phyloP scores from a whole-genome alignment of 2,888 invertebrate genomes.

The Unio pictorum region DNA sequence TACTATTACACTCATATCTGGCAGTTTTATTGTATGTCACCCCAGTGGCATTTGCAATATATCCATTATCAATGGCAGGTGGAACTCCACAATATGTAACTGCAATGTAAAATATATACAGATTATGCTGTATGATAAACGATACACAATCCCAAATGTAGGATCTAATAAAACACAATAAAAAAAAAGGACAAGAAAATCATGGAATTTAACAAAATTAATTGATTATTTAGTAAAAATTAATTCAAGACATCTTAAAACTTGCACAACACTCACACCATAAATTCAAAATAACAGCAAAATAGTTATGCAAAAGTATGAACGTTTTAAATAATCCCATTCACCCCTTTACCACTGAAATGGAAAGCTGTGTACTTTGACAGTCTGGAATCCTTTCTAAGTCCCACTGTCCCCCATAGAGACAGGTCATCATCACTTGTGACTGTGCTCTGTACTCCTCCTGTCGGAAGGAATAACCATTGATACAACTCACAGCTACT shows the following conservation, averaged over 20 bases:
- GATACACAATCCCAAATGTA: too few species aligned
- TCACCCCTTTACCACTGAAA: background rate
- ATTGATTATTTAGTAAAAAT: too few species aligned
- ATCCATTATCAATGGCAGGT: slow-evolving; percentile 18
- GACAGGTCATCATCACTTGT: slow-evolving; percentile 10
- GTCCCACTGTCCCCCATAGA: slow-evolving; percentile 17
- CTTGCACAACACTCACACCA: too few species aligned
- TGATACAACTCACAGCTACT: slow-evolving; percentile 12
- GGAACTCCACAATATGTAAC: slow-evolving; percentile 24
- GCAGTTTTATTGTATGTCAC: slow-evolving; percentile 12
- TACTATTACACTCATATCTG: slow-evolving; percentile 22
- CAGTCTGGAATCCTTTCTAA: slow-evolving; percentile 16
- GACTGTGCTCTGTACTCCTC: slow-evolving; percentile 15
- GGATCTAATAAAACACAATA: too few species aligned
- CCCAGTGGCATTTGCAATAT: slow-evolving; percentile 10
- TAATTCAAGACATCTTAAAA: too few species aligned
- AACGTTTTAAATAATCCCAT: too few species aligned
- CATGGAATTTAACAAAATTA: too few species aligned
- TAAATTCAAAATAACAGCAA: too few species aligned
- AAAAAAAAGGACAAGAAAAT: too few species aligned
- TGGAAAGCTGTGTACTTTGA: slow-evolving; percentile 4
- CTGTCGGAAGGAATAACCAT: slow-evolving; percentile 25
- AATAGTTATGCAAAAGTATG: too few species aligned
- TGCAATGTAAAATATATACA: slow-evolving; percentile 4
- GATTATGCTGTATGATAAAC: background rate